phyloP scores from a whole-genome alignment of 2,888 invertebrate genomes.

The Drosophila percnosoma region DNA sequence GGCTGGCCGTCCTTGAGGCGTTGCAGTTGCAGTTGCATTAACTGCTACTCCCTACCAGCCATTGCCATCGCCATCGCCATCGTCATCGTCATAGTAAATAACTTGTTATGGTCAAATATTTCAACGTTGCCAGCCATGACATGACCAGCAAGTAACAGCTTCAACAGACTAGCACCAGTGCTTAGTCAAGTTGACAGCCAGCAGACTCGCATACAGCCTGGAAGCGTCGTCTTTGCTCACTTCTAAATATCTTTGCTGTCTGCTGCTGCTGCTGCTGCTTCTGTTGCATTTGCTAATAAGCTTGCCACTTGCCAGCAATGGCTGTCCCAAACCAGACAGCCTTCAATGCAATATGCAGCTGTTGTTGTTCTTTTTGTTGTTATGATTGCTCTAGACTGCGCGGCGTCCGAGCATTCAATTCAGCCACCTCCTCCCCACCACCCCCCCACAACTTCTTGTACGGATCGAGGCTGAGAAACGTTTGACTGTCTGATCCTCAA shows the following conservation, averaged over 20 bases:
- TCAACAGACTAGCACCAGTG: conserved; percentile 15
- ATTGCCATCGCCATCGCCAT: conserved; percentile 23
- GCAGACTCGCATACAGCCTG: conserved; percentile 24
- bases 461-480: conserved; percentile 34
- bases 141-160: conserved; percentile 41
- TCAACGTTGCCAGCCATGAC: conserved; percentile 61
- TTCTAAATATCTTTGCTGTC: conserved; percentile 71
- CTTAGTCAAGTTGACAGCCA: conserved; percentile 42
- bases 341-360: conserved; percentile 52
- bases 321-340: conserved; percentile 52
- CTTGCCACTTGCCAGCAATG: conserved; percentile 36
- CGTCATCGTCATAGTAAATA: conserved; percentile 75
- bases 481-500: conserved; percentile 33
- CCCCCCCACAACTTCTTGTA: conserved; percentile 2
- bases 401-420: conserved; percentile 65
- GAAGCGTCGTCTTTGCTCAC: conserved; percentile 41
- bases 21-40: conserved; percentile 27
- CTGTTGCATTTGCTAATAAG: conserved; percentile 80
- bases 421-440: neutral
- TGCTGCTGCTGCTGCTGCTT: conserved; percentile 45
- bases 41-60: conserved; percentile 16
- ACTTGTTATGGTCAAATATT: conserved; percentile 82
- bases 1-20: conserved; percentile 74
- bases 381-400: conserved; percentile 75
- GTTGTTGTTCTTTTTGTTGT: conserved; percentile 29